Evolutionary conservation across 2,113 vertebrate species (phyloP), one percentile per base, ranked within the genome.

Genomic region (Eulemur rufifrons): DNA sequence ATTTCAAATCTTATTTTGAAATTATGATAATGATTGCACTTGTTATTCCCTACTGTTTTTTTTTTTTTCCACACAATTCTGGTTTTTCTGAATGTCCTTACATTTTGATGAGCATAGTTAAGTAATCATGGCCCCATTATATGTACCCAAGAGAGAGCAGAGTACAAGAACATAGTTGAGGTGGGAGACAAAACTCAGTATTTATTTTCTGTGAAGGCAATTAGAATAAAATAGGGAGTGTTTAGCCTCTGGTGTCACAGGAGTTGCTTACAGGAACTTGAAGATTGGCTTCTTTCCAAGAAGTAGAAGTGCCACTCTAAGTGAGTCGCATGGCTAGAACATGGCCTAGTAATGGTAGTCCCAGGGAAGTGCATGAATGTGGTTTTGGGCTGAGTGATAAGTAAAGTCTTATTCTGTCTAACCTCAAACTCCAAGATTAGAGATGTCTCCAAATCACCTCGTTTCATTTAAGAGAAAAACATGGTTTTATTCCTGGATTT

Each of bases 1-100:
- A 34, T 93, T 95, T 71, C 21, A 81, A 29, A 47, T 94, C 5
- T 91, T 90, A 63, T 81, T 96, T 91, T 91, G 64, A 95, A 94
- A 84, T 92, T 45, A 68, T 82, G 23, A 45, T 59, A 64, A 32
- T 63, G 27, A 85, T 52, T 82, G 18, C 8, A 42, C 95, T 85
- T 81, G 15, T 86, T 78, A 54, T 73, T 87, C 8, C 9, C 42
- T 92, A 27, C 42, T 64, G 34, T 56, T 32, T 84, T 90, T 63
- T 13, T 56, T 29, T 81, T 25, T 71, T 37, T 80, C 0, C 8
- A 45, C 8, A 37, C 20, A 71, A 50, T 91, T 89, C 15, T 92
- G 59, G 12, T 47, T 21, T 20, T 92, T 95, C 84, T 92, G 13
- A 20, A 37, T 78, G 12, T 61, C 27, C 21, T 71, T 83, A 23